phyloP scores from a whole-genome alignment of 2,888 invertebrate species.

The Leptinotarsa tumamoca region DNA sequence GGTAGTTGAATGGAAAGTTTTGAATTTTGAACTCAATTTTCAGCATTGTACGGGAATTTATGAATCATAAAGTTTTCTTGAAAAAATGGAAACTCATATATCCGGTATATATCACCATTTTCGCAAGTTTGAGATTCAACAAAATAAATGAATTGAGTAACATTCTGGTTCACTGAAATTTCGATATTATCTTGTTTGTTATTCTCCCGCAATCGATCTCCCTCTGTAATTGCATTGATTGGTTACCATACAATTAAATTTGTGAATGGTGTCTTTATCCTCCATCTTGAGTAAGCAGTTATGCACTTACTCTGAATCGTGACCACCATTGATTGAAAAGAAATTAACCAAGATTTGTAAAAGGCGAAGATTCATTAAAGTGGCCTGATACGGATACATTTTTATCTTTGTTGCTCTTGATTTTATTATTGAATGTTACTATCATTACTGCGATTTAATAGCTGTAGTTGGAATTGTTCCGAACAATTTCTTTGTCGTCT shows the following conservation, averaged over 20 bases:
- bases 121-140: no score
- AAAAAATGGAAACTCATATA: no score
- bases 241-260: not conserved
- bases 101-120: no score
- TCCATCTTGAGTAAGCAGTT: conserved; percentile 9
- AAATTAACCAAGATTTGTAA: conserved; percentile 4
- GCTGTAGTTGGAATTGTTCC: not conserved
- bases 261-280: conserved; percentile 12
- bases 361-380: not conserved
- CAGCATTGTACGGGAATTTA: no score
- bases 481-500: not conserved
- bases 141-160: not conserved
- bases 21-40: no score
- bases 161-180: not conserved
- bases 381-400: not conserved
- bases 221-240: not conserved
- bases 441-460: not conserved
- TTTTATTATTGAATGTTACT: not conserved
- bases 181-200: not conserved
- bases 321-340: conserved; percentile 8
- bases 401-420: not conserved
- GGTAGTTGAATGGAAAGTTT: no score
- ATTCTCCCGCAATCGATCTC: not conserved
- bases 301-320: conserved; percentile 12
- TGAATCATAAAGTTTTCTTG: no score